Percentiles rank a stretch among this genome's conserved stretches.
Conservation (phyloP, 1,140 invertebrate genomes). For the Hirudo medicinalis region DNA sequence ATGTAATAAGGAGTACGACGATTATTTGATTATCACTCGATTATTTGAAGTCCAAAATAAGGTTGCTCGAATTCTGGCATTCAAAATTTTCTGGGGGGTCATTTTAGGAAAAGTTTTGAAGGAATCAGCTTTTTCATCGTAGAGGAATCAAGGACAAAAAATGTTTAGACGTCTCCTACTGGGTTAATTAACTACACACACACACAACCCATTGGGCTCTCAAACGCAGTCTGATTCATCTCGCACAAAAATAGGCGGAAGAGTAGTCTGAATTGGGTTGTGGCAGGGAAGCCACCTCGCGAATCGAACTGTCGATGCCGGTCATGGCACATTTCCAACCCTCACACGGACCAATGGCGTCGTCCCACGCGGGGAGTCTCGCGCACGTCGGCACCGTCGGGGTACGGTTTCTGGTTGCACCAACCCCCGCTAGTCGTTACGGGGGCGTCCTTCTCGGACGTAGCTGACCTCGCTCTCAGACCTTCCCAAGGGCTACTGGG, state of each 20-base stretch:
- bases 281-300: conserved; percentile 1
- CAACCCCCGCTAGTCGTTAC: neutral
- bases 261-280: conserved; percentile 18
- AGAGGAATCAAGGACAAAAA: too few species aligned
- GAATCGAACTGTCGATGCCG: conserved; percentile 5
- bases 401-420: conserved; percentile 6
- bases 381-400: neutral
- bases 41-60: too few species aligned
- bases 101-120: too few species aligned
- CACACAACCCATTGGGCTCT: too few species aligned
- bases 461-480: conserved; percentile 10
- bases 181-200: too few species aligned
- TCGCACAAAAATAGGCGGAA: neutral
- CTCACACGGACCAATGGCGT: neutral
- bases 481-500: conserved; percentile 12
- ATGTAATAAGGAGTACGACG: too few species aligned
- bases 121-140: too few species aligned
- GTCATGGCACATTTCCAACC: conserved; percentile 12
- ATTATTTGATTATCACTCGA: too few species aligned
- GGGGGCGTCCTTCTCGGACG: conserved; percentile 6
- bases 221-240: too few species aligned
- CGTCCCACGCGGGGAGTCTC: neutral
- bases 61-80: too few species aligned
- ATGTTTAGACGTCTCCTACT: too few species aligned
- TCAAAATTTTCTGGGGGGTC: too few species aligned